These are phyloP conservation scores for Trachelipus rathkii DNA, from an alignment of 1,140 invertebrate species.

Conservation along the genomic window DNA sequence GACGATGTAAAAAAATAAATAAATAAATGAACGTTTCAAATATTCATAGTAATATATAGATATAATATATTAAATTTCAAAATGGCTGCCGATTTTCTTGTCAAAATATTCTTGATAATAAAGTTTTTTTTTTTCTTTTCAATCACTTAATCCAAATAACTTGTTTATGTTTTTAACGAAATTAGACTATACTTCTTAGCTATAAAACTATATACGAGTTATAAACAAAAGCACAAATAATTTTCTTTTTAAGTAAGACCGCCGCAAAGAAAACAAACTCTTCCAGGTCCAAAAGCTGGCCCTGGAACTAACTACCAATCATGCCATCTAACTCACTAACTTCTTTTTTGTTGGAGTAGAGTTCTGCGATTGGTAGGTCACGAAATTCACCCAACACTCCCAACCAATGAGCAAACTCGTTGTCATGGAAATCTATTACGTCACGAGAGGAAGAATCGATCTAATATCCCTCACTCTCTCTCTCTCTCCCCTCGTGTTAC, in stretches of 20 bases:
- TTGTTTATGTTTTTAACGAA: neutral
- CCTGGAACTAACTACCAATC: constrained; percentile 1
- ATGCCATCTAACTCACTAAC: neutral
- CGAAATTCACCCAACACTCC: neutral
- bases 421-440: neutral
- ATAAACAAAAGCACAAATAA: too few relatives aligned
- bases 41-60: neutral
- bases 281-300: neutral
- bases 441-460: constrained; percentile 1
- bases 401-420: neutral
- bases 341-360: neutral
- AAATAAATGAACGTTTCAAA: neutral
- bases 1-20: neutral
- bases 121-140: neutral
- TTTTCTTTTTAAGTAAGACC: neutral
- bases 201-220: neutral
- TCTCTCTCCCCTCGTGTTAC: neutral
- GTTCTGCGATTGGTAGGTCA: neutral
- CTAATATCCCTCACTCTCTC: too few relatives aligned
- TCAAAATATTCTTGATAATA: neutral
- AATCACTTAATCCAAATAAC: neutral
- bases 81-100: neutral
- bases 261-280: neutral
- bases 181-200: neutral
- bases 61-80: neutral